A percentile compares a stretch with the other conserved stretches of the same genome.
Conservation (phyloP, 1,140 invertebrate genomes). For the Scaptomyza montana region DNA sequence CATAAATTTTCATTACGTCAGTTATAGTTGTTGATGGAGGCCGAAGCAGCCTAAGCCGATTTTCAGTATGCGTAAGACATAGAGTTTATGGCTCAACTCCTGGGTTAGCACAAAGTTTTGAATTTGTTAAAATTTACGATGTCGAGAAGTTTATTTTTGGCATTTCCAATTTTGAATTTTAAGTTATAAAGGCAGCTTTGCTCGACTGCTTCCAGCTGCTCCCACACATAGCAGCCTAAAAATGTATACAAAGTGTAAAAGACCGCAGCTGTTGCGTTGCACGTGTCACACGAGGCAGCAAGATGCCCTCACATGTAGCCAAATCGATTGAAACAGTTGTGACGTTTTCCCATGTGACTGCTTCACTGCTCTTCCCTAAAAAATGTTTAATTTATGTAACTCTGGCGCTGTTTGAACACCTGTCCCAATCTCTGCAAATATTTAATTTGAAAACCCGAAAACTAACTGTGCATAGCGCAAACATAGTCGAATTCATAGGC, state of each 20-base stretch:
- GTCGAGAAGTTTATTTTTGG: constrained; percentile 43
- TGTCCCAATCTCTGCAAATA: neutral
- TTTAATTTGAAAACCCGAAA: neutral
- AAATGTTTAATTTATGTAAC: neutral
- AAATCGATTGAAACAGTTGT: constrained; percentile 12
- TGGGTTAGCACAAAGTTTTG: constrained; percentile 46
- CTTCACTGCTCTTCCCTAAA: neutral
- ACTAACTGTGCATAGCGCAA: neutral
- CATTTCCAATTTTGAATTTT: constrained; percentile 31
- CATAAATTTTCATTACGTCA: constrained; percentile 75
- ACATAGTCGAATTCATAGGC: neutral
- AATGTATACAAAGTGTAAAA: constrained; percentile 1
- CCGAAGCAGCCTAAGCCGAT: constrained; percentile 41
- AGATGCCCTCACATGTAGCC: neutral
- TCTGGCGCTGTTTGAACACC: neutral
- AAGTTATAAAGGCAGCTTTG: constrained; percentile 11
- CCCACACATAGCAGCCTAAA: neutral
- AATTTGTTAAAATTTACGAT: constrained; percentile 77
- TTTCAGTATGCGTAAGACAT: constrained; percentile 9
- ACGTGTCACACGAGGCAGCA: constrained; percentile 18
- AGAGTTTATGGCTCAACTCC: constrained; percentile 17
- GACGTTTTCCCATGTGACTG: neutral
- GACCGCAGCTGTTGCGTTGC: constrained; percentile 19
- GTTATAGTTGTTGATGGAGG: constrained; percentile 44
- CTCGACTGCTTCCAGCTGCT: neutral